Base-by-base conservation (phyloP, 2,888 invertebrate genomes). In the Anarsia innoxiella region DNA sequence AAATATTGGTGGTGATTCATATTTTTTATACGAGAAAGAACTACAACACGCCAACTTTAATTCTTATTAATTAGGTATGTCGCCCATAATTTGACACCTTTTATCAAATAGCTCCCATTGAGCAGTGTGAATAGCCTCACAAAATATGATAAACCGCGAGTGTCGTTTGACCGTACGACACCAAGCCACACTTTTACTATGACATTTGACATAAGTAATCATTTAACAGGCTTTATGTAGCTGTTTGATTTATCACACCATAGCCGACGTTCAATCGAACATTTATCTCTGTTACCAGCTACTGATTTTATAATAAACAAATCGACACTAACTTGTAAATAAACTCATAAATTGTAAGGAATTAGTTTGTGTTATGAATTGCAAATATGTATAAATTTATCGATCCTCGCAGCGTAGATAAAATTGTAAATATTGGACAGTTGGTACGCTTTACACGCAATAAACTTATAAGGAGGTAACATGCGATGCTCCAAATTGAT, bases 281-380 rank as follows among this genome's bases (percentile, higher is more conserved):
- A 28, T 28, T 27, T 32, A 33, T 32, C 27, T 19, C n/a, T 10
- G 10, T 33, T 10, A 14, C 25, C 25, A 25, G 12, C 33, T 25
- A 23, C 25, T 33, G 25, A 29, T 36, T 36, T 41, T 37, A 37
- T 41, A 35, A 40, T 32, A 35, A 36, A 39, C 28, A 28, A 36
- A 39, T 34, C 31, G 27, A 35, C 33, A 26, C 37, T 33, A 44
- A 32, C 31, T 2, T 14, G 42, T 36, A 40, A 44, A 42, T 44
- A 42, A 35, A 31, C 35, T 36, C 45, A 48, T 39, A 37, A 44
- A 42, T 45, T 35, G 32, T 40, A 35, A 34, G 37, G 33, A 36
- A 39, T 42, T 43, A 43, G 39, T 42, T 37, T 16, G 31, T 31
- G 38, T 36, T 49, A 45, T 49, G 49, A 49, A 46, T 49, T 49